Conservation (phyloP, 2,113 vertebrate genomes). For the Recurvirostra avosetta region DNA sequence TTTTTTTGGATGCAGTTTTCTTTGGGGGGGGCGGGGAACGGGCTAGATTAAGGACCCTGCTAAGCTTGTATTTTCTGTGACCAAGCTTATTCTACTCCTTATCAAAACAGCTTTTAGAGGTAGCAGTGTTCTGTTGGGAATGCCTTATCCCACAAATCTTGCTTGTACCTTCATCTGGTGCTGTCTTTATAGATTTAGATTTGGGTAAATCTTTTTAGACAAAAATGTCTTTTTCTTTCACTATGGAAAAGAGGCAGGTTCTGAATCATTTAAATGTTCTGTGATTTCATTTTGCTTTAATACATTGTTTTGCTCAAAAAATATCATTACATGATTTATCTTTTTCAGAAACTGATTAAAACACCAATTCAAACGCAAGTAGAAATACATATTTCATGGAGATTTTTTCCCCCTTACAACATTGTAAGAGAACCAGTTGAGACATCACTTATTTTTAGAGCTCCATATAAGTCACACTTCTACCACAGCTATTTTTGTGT, state of each 20-base stretch:
- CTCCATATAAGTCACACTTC: background rate
- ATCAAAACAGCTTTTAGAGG: background rate
- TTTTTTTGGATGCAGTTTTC: background rate
- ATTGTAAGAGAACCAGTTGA: background rate
- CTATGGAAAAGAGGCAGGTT: background rate
- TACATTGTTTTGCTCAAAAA: background rate
- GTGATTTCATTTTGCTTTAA: background rate
- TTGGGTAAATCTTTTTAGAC: background rate
- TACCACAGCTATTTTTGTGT: background rate
- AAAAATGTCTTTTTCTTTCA: background rate
- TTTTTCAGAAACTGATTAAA: background rate
- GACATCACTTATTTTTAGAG: background rate
- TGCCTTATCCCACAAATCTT: background rate
- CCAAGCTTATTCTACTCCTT: background rate
- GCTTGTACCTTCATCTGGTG: background rate
- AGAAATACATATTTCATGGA: background rate
- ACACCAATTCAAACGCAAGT: background rate
- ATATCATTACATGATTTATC: background rate
- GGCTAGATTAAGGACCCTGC: background rate
- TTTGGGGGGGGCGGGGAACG: background rate
- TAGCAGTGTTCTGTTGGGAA: background rate
- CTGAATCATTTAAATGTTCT: background rate
- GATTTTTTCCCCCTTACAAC: background rate
- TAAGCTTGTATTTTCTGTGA: background rate
- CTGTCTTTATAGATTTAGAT: background rate